Base-by-base conservation (phyloP, 2,797 vertebrate genomes). In the Liasis olivaceus region DNA sequence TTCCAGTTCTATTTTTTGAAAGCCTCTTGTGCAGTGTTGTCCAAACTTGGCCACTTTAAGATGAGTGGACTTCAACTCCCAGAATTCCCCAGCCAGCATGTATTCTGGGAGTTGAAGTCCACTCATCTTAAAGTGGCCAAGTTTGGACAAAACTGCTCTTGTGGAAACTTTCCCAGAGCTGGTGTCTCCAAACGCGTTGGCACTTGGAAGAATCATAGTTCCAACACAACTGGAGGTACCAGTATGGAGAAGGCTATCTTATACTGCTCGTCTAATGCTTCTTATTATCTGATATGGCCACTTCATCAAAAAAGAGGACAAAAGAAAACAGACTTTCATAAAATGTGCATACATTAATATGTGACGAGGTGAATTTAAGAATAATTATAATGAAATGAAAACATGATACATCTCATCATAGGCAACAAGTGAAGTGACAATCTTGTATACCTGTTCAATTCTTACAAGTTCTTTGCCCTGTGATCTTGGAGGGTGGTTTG, bases 381-480 rank as follows among this genome's bases (percentile, higher is more conserved):
- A 15, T 42, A 64, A 15, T 63, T 47, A 88, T 12, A 63, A 63
- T 20, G 22, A 88, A 62, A 24, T 47, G 26, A 36, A 88, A 42
- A 42, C 26, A 88, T 60, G 28, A 13, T 2, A 14, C 13, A 62
- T 26, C 11, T 88, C 36, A 51, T 14, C 13, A 24, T 42, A 88
- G 60, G 60, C 7, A 26, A 51, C 28, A 14, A 47, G 22, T 26
- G 36, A 22, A 14, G 14, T 14, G 42, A 28, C 72, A 77, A 1
- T 77, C 42, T 77, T 42, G 22, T 11, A 77, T 4, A 42, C 3
- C 36, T 77, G 69, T 72, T 72, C 69, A 72, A 2, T 36, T 72
- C 31, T 72, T 17, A 92, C 77, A 86, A 91, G 94, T 93, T 92
- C 59, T 89, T 42, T 89, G 13, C 72, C 85, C n/a, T 92, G 2